Base-by-base conservation (phyloP, 2,888 invertebrate genomes). In the Melieria picta region DNA sequence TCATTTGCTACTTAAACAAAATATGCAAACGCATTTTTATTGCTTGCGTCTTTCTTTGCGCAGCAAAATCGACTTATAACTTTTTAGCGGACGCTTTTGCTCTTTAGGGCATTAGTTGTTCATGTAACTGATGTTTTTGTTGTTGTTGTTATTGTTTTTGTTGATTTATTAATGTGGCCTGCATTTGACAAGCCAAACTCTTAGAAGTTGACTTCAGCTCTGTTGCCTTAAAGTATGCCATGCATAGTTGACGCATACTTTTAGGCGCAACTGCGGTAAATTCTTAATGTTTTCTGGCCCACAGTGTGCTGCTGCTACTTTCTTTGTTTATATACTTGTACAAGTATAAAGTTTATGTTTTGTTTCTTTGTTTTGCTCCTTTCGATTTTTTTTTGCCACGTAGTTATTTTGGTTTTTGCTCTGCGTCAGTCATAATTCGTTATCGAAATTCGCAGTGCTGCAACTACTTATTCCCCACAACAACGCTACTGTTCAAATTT, bases 81-180 rank as follows among this genome's bases (percentile, higher is more conserved):
- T 16, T 13, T 57, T 57, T 10, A 45, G 30, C 3, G 50, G 11
- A 4, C 10, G 9, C 2, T 43, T 43, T 43, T 5, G 52, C 42
- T 11, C 43, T 9, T 42, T n/a, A 6, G n/a, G 5, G 64, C 43
- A 13, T 3, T 13, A 5, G n/a, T 43, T 47, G 6, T 64, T n/a
- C 13, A 30, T 42, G n/a, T 11, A n/a, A 42, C 10, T 50, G 30
- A 6, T 11, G 50, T 11, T 43, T 2, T 50, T 42, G 42, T 66
- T 58, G n/a, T 50, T 66, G 50, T 66, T 58, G 42, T 7, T 6
- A 42, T 50, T n/a, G 1, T 48, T 48, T 13, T 57, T 43, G 42
- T 57, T 66, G 58, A 66, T 66, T 66, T 66, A 66, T 66, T 66
- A 66, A 58, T 66, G 58, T 58, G 42, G 66, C 50, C 58, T 66